A percentile compares a stretch with the other conserved stretches of the same genome.
These are phyloP conservation scores for Brassicogethes aeneus DNA, from an alignment of 2,888 invertebrate genomes.

Conservation along the genomic window DNA sequence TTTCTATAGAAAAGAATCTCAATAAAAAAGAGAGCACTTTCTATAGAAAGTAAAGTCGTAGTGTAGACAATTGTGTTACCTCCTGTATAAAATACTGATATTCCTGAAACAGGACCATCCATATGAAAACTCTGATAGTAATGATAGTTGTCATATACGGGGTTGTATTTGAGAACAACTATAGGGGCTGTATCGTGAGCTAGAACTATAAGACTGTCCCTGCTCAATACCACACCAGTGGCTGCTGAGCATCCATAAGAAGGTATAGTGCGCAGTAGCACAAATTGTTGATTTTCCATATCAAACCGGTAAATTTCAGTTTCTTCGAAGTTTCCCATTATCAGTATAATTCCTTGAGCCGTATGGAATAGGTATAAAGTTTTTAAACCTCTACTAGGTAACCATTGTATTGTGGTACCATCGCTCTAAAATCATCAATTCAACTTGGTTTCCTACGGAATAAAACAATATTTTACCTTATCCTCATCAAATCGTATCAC, in stretches of 20 bases:
- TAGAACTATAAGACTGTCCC: slow-evolving; percentile 31
- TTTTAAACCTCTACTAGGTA: slow-evolving; percentile 26
- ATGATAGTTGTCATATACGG: slow-evolving; percentile 30
- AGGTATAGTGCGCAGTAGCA: slow-evolving; percentile 25
- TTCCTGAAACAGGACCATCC: slow-evolving; percentile 25
- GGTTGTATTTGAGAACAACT: slow-evolving; percentile 30
- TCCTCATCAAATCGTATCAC: slow-evolving; percentile 27
- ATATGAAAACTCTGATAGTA: slow-evolving; percentile 31
- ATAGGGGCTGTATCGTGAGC: slow-evolving; percentile 25
- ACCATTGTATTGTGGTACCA: slow-evolving; percentile 27
- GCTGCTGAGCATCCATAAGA: slow-evolving; percentile 28
- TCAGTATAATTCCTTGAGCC: slow-evolving; percentile 31
- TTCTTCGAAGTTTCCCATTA: slow-evolving; percentile 26
- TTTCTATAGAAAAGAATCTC: too few relatives aligned
- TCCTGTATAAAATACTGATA: slow-evolving; percentile 32
- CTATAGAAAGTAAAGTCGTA: too few relatives aligned
- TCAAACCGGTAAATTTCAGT: slow-evolving; percentile 30
- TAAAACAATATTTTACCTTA: slow-evolving; percentile 24
- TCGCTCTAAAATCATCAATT: slow-evolving; percentile 20
- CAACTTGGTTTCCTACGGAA: not conserved
- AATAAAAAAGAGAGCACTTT: too few relatives aligned
- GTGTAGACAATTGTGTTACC: slow-evolving; percentile 21
- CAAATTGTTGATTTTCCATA: slow-evolving; percentile 26
- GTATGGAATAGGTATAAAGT: slow-evolving; percentile 30
- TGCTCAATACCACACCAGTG: slow-evolving; percentile 27